Percentiles rank a stretch among this genome's conserved stretches.
These are phyloP conservation scores for Oikopleura dioica DNA, from an alignment of 23 tunicate genomes.

Conservation along the genomic window DNA sequence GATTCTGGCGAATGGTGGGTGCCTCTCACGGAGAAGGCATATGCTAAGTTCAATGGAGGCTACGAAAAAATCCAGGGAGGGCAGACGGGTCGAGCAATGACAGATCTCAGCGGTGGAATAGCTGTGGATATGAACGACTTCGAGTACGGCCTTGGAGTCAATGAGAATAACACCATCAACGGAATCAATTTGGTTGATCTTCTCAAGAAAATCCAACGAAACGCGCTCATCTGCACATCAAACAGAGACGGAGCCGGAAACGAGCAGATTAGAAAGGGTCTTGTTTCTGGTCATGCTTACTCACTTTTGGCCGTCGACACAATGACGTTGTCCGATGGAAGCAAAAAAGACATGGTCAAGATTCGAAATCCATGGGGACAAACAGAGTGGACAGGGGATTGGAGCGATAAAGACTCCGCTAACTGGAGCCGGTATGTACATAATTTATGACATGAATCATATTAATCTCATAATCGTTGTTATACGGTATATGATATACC, in stretches of 20 bases:
- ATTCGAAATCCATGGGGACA: constrained; percentile 1
- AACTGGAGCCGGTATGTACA: too few relatives aligned
- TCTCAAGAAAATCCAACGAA: background rate
- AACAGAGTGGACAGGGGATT: constrained; percentile 3
- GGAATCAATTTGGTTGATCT: too few relatives aligned
- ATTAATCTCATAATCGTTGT: too few relatives aligned
- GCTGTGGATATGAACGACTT: too few relatives aligned
- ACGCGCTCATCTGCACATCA: background rate
- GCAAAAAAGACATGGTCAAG: background rate
- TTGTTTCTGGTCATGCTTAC: background rate
- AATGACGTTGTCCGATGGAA: too few relatives aligned
- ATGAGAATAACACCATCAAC: too few relatives aligned
- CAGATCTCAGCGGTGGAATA: background rate
- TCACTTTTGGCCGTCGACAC: too few relatives aligned
- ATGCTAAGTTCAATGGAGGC: background rate
- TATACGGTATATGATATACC: too few relatives aligned
- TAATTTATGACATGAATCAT: too few relatives aligned
- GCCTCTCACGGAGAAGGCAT: background rate
- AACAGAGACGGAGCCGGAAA: too few relatives aligned
- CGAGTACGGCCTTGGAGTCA: too few relatives aligned
- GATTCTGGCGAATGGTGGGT: constrained; percentile 2
- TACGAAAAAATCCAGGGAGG: background rate
- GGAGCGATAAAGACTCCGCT: background rate
- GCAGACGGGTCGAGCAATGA: background rate
- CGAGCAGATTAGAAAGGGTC: too few relatives aligned